Percentiles rank a stretch among this genome's conserved stretches.
Evolutionary conservation across 2,113 vertebrate genomes (phyloP).

Genomic region (cat (Felis catus)): F.catus_Fca126_mat1.0 CM031425.1:49208501-49209000

Average conservation of each 20-base stretch:
- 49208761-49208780: slow-evolving; percentile 57
- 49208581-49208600: neutral
- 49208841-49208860: slow-evolving; percentile 73
- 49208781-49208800: slow-evolving; percentile 42
- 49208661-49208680: neutral
- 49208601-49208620: neutral
- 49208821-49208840: slow-evolving; percentile 75
- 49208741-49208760: slow-evolving; percentile 60
- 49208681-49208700: neutral
- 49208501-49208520: neutral
- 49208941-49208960: slow-evolving; percentile 67
- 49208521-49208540: neutral
- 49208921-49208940: slow-evolving; percentile 68
- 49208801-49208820: slow-evolving; percentile 74
- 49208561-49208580: neutral
- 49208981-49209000: slow-evolving; percentile 66
- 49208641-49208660: neutral
- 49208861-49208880: slow-evolving; percentile 74
- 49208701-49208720: neutral
- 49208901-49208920: slow-evolving; percentile 71
- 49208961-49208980: slow-evolving; percentile 70
- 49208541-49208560: neutral
- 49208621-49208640: neutral
- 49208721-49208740: slow-evolving; percentile 31
- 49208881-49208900: slow-evolving; percentile 71